Base-by-base conservation (phyloP, 1,140 invertebrate species). In the Galendromus occidentalis region DNA sequence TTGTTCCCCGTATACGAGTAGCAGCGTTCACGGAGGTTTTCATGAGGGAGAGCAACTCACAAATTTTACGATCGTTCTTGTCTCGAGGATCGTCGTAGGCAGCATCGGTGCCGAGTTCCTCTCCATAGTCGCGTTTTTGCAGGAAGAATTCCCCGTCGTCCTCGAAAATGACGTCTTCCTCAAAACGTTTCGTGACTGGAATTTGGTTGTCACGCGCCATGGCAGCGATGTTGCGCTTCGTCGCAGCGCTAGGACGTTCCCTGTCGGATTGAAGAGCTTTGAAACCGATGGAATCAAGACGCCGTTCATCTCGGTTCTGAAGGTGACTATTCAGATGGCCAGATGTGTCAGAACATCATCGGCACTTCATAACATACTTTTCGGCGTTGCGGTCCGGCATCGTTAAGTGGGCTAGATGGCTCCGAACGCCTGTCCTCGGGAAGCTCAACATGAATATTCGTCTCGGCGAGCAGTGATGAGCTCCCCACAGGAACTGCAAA, bases 381-480 rank as follows among this genome's bases (percentile, higher is more conserved):
- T 59, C 51, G 17, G 51, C 25, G 25, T 17, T 6, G 25, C 51
- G 51, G 2, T 59, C 51, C 17, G 51, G 51, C 25, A 20, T 17
- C 1, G 51, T 59, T 9, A 59, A 9, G 20, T 59, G 51, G 14
- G 51, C 25, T 14, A 59, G 20, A 25, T 59, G 51, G 22, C 51
- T 59, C 14, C 51, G 25, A 33, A 59, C 51, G 6, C 51, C 51
- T 2, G 51, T 59, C 25, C 51, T 59, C 2, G 51, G 51, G 25
- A 59, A 59, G 22, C 51, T 59, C 25, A 59, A 33, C 51, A 59
- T 59, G 51, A 59, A 59, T 33, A 59, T 22, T 17, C 51, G 51
- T 59, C 25, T 59, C 51, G 51, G 51, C 14, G 51, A 17, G 51
- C 51, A 59, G 51, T 59, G 51, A 25, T 59, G 51, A 25, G 51